phyloP scores from a whole-genome alignment of 1,140 invertebrate genomes.

The Drosophila insularis region DNA sequence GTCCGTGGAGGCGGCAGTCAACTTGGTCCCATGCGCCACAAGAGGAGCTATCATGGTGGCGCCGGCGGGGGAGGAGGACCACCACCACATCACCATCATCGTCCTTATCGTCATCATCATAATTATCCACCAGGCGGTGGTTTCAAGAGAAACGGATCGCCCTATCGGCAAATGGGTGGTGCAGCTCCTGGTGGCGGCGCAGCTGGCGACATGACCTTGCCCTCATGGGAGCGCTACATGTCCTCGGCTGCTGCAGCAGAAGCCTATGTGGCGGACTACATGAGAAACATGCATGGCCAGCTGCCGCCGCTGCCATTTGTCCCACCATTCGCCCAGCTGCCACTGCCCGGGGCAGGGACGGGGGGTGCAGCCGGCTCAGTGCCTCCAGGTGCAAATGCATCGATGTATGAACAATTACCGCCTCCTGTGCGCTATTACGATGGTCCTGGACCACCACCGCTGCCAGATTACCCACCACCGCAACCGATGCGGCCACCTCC shows the following conservation, averaged over 20 bases:
- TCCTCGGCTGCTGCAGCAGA: conserved; percentile 87
- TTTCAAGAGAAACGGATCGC: conserved; percentile 85
- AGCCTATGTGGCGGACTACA: conserved; percentile 90
- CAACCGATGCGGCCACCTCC: conserved; percentile 82
- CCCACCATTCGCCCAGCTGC: conserved; percentile 85
- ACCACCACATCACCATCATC: conserved; percentile 70
- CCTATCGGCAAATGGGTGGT: conserved; percentile 81
- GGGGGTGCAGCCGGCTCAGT: conserved; percentile 86
- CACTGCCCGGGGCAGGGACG: conserved; percentile 81
- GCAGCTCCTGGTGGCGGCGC: conserved; percentile 81
- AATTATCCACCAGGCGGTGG: conserved; percentile 76
- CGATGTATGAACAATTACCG: conserved; percentile 82
- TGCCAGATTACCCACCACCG: conserved; percentile 85
- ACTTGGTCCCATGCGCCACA: conserved; percentile 73
- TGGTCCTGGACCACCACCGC: conserved; percentile 85
- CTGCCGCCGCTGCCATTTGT: conserved; percentile 89
- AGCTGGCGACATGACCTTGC: conserved; percentile 83
- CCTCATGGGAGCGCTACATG: conserved; percentile 83
- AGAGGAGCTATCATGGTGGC: conserved; percentile 65
- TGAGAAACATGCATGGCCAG: conserved; percentile 91
- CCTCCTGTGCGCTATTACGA: conserved; percentile 91
- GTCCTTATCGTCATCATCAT: conserved; percentile 68
- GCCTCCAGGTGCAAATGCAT: conserved; percentile 85
- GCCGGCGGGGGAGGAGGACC: conserved; percentile 44
- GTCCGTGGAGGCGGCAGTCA: conserved; percentile 81